A percentile compares a stretch with the other conserved stretches of the same genome.
Evolutionary conservation across 2,888 invertebrate species (phyloP).

Genomic region (Mystacides longicornis): DNA sequence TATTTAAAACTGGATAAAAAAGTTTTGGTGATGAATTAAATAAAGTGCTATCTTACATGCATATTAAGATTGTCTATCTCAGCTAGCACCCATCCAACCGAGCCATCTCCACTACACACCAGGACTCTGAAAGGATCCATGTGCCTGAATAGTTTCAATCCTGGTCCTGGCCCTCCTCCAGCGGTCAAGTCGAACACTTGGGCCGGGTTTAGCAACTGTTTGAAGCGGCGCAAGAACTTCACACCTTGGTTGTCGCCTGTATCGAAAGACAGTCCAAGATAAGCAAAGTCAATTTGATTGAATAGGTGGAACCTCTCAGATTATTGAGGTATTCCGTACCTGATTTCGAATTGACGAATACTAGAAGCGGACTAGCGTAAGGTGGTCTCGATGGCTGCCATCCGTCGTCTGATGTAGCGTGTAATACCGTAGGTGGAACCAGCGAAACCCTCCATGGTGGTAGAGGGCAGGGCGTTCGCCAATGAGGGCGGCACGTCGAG

Average conservation of each 20-base stretch:
- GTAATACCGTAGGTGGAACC: conserved; percentile 88
- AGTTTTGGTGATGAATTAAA: background rate
- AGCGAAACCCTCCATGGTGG: conserved; percentile 87
- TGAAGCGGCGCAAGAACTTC: conserved; percentile 89
- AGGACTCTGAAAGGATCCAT: conserved; percentile 94
- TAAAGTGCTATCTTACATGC: conserved; percentile 62
- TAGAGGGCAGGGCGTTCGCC: conserved; percentile 73
- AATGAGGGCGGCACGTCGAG: conserved; percentile 78
- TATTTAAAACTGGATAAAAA: no score
- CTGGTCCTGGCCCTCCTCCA: conserved; percentile 75
- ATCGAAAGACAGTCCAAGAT: background rate
- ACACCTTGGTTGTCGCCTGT: conserved; percentile 94
- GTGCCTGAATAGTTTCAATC: conserved; percentile 81
- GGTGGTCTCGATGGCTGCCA: conserved; percentile 77
- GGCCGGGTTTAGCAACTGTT: conserved; percentile 91
- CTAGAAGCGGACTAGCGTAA: conserved; percentile 74
- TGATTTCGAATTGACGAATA: conserved; percentile 96
- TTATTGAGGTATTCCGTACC: conserved; percentile 37
- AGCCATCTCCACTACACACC: conserved; percentile 96
- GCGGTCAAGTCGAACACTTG: conserved; percentile 94
- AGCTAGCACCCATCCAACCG: conserved; percentile 95
- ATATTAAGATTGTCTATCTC: conserved; percentile 92
- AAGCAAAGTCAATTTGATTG: background rate
- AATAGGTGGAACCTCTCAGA: background rate
- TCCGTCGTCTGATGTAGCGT: conserved; percentile 75